phyloP scores from a whole-genome alignment of 2,888 invertebrate genomes.

The Chrysina gloriosa region DNA sequence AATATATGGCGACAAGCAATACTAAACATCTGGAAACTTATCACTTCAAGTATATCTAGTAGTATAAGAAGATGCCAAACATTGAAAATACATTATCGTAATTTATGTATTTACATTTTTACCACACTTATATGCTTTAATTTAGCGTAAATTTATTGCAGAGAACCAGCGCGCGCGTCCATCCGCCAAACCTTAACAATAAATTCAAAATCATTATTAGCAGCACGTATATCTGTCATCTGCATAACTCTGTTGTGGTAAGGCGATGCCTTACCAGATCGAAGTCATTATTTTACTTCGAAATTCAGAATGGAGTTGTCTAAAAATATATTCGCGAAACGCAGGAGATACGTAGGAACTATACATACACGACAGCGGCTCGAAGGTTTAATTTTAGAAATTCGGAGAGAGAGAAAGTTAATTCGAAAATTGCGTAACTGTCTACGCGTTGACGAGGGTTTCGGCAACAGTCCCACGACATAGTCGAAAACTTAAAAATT shows the following conservation, averaged over 20 bases:
- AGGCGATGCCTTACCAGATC: conserved; percentile 11
- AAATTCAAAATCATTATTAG: conserved; percentile 32
- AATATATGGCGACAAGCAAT: neutral
- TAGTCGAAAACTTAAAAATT: conserved; percentile 33
- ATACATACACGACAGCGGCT: conserved; percentile 10
- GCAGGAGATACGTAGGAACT: neutral
- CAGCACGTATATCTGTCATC: conserved; percentile 35
- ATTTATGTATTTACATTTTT: conserved; percentile 31
- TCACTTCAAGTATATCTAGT: neutral
- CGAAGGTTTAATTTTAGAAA: conserved; percentile 39
- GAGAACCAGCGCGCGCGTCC: conserved; percentile 1
- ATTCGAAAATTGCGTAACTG: conserved; percentile 44
- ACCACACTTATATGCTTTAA: conserved; percentile 8
- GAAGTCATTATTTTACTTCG: conserved; percentile 39
- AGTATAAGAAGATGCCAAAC: conserved; percentile 15
- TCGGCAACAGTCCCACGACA: conserved; percentile 29
- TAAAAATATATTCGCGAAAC: conserved; percentile 27
- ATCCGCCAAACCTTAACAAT: conserved; percentile 25
- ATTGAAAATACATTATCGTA: conserved; percentile 21
- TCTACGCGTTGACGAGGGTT: conserved; percentile 41
- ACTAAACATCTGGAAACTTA: conserved; percentile 5
- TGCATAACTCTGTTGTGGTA: conserved; percentile 18
- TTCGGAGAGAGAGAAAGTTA: conserved; percentile 40
- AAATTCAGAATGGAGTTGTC: conserved; percentile 37
- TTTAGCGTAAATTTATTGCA: conserved; percentile 27